phyloP scores from a whole-genome alignment of 2,113 vertebrate species.

The Sceloporus undulatus region DNA sequence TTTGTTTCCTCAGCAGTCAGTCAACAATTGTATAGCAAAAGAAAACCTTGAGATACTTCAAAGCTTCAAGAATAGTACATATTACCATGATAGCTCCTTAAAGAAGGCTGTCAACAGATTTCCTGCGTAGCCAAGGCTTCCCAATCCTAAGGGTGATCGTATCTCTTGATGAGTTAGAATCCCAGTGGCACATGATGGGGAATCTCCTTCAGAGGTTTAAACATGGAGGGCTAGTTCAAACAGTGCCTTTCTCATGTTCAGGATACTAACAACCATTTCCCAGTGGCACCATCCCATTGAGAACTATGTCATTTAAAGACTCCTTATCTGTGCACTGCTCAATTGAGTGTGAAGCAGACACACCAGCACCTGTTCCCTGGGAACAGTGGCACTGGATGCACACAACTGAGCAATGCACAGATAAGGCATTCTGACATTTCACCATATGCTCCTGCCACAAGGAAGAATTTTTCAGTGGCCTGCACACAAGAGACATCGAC shows the following conservation, averaged over 20 bases:
- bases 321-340: not conserved
- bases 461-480: not conserved
- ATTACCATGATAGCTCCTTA: not conserved
- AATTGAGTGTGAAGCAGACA: not conserved
- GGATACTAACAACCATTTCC: not conserved
- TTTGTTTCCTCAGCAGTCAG: not conserved
- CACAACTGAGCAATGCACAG: not conserved
- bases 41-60: slow-evolving; percentile 51
- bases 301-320: not conserved
- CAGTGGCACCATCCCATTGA: not conserved
- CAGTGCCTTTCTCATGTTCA: not conserved
- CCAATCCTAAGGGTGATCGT: not conserved
- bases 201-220: not conserved
- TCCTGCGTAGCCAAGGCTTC: not conserved
- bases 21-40: slow-evolving; percentile 31
- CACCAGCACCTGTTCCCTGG: not conserved
- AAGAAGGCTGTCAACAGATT: not conserved
- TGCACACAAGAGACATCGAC: not conserved
- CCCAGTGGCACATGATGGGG: not conserved
- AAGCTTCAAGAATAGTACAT: slow-evolving; percentile 3
- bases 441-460: not conserved
- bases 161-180: not conserved
- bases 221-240: not conserved
- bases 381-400: not conserved
- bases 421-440: slow-evolving; percentile 8